Evolutionary conservation across 2,113 vertebrate species (phyloP), one percentile per base, ranked within the genome.

Genomic region (Spermophilus dauricus): DNA sequence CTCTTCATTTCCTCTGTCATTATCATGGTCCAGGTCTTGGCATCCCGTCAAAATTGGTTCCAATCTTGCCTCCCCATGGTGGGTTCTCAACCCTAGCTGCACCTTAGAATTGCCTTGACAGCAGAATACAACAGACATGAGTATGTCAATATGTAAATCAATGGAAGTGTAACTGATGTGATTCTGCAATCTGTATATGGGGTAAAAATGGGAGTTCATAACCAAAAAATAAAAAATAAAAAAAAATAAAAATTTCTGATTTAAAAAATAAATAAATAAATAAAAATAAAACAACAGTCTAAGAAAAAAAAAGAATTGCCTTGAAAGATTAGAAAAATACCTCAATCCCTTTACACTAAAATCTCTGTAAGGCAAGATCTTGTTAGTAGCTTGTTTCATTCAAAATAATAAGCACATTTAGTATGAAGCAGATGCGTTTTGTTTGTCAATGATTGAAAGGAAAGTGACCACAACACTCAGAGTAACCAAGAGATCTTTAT

Each of bases 341-440:
- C n/a, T 32, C 45, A 85, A 65, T 73, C 0, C 3, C 28, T 53
- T 89, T 69, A 81, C 12, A 81, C 51, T 78, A 75, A 34, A 61
- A 45, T 45, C 14, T 77, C 65, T 76, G 28, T 18, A 51, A 13
- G 9, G 53, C 78, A 85, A 80, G 5, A 45, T 72, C 48, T 92
- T 80, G 1, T 45, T 78, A 10, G 26, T 82, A 89, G 8, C 26
- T 45, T 95, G 51, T 48, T 70, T 87, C 42, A 76, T 32, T 88
- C 80, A 92, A 89, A 96, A 90, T 86, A 70, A 61, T 69, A 63
- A 94, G n/a, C 89, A 63, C 9, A 70, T 73, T 88, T 22, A 42
- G 22, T 82, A 2, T 61, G 4, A 77, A 0, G 17, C 13, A 82
- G 53, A 30, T 84, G 11, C 18, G 42, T n/a, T 90, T 75, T 61